A percentile compares a stretch with the other conserved stretches of the same genome.
Evolutionary conservation across 2,113 vertebrate species (phyloP).

Genomic region (Gadus macrocephalus): DNA sequence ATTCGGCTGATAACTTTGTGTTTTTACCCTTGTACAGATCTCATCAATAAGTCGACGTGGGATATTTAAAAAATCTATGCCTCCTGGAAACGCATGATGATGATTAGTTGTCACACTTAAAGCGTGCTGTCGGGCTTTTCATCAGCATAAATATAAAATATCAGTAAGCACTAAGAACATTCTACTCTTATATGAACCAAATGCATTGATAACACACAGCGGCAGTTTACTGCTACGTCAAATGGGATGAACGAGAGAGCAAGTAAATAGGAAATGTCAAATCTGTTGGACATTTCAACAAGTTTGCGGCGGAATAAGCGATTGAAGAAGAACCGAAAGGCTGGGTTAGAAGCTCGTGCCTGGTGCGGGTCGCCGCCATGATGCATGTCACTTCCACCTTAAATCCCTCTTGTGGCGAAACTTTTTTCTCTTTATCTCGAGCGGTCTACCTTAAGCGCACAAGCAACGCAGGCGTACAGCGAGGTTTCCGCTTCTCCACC

Average conservation of each 20-base stretch:
- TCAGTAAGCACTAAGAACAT: conserved; percentile 24
- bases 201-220: neutral
- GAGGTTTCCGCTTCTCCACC: conserved; percentile 75
- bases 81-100: no score
- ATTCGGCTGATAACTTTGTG: no score
- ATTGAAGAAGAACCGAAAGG: no score
- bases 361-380: conserved; percentile 32
- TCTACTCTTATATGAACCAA: neutral
- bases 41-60: no score
- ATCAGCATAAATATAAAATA: no score
- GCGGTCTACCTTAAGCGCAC: conserved; percentile 79
- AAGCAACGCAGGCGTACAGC: conserved; percentile 73
- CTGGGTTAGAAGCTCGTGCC: conserved; percentile 19
- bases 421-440: conserved; percentile 49
- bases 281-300: no score
- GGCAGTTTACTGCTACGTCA: neutral
- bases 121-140: no score
- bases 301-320: no score
- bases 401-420: conserved; percentile 60
- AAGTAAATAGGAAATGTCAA: no score
- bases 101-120: no score
- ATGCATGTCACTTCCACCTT: conserved; percentile 66
- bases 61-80: no score
- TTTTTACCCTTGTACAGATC: no score
- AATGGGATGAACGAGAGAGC: neutral